A percentile compares a stretch with the other conserved stretches of the same genome.
These are phyloP conservation scores for Drosophila pullipes DNA, from an alignment of 2,888 invertebrate genomes.

Conservation along the genomic window DNA sequence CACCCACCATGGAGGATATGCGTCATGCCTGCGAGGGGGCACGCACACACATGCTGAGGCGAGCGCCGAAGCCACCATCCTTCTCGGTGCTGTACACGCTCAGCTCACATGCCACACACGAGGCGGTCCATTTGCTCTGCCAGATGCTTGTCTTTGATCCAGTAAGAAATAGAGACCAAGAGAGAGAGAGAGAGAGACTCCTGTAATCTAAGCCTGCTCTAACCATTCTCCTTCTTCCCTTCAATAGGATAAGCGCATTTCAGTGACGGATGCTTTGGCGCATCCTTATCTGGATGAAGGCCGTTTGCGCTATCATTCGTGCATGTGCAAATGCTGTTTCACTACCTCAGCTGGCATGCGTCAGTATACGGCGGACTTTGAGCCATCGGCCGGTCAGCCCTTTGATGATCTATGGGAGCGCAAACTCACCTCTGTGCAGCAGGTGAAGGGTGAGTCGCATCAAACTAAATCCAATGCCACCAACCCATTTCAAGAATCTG, in stretches of 20 bases:
- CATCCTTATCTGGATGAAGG: constrained; percentile 99
- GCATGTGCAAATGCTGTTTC: constrained; percentile 99
- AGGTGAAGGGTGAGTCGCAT: constrained; percentile 94
- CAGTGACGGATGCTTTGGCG: constrained; percentile 96
- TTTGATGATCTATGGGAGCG: constrained; percentile 99
- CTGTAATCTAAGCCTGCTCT: neutral
- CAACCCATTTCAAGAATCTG: neutral
- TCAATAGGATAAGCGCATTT: constrained; percentile 94
- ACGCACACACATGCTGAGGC: constrained; percentile 94
- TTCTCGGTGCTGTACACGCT: constrained; percentile 96
- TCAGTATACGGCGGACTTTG: constrained; percentile 97
- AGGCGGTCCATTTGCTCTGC: constrained; percentile 98
- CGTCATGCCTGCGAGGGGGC: constrained; percentile 98
- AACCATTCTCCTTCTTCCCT: constrained; percentile 42
- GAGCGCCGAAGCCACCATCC: constrained; percentile 94
- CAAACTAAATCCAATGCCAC: neutral
- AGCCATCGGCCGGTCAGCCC: constrained; percentile 94
- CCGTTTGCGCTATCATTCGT: constrained; percentile 98
- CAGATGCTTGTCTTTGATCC: constrained; percentile 99
- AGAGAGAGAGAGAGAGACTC: too few relatives aligned
- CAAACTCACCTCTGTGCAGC: constrained; percentile 95
- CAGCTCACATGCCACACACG: constrained; percentile 97
- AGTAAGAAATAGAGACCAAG: constrained; percentile 86
- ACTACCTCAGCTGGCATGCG: constrained; percentile 91
- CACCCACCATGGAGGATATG: constrained; percentile 98